A percentile compares a stretch with the other conserved stretches of the same genome.
Evolutionary conservation across 2,888 invertebrate species (phyloP).

Genomic region (Melipona beecheii): DNA sequence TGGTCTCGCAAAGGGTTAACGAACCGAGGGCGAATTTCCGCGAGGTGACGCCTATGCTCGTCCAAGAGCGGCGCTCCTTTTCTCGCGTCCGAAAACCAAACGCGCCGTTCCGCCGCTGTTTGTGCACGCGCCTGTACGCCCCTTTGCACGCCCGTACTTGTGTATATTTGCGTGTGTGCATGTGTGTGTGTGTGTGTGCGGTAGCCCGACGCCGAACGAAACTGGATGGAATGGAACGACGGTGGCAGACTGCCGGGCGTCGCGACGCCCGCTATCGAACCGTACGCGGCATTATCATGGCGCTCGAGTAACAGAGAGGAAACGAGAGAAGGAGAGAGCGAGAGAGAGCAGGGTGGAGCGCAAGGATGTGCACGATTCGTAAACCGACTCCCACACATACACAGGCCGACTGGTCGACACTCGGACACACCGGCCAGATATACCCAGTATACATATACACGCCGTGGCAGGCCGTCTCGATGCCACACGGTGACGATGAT

Average conservation of each 20-base stretch:
- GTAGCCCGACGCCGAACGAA: slow-evolving; percentile 58
- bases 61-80: slow-evolving; percentile 42
- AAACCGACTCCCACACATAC: slow-evolving; percentile 9
- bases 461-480: not conserved
- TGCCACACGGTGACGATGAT: no score
- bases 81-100: slow-evolving; percentile 52
- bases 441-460: no score
- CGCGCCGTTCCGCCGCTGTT: not conserved
- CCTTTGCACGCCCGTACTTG: not conserved
- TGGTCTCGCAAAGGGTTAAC: slow-evolving; percentile 43
- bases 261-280: slow-evolving; percentile 80
- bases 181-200: not conserved
- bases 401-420: no score
- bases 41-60: slow-evolving; percentile 49
- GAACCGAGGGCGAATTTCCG: slow-evolving; percentile 37
- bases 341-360: slow-evolving; percentile 35
- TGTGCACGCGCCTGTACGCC: not conserved
- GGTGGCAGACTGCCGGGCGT: slow-evolving; percentile 83
- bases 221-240: slow-evolving; percentile 71
- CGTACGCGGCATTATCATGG: slow-evolving; percentile 74
- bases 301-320: slow-evolving; percentile 43
- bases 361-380: slow-evolving; percentile 21
- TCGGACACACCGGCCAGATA: not conserved
- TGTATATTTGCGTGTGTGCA: not conserved
- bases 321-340: not conserved